Base-by-base conservation (phyloP, 1,140 invertebrate species). In the Formica exsecta region DNA sequence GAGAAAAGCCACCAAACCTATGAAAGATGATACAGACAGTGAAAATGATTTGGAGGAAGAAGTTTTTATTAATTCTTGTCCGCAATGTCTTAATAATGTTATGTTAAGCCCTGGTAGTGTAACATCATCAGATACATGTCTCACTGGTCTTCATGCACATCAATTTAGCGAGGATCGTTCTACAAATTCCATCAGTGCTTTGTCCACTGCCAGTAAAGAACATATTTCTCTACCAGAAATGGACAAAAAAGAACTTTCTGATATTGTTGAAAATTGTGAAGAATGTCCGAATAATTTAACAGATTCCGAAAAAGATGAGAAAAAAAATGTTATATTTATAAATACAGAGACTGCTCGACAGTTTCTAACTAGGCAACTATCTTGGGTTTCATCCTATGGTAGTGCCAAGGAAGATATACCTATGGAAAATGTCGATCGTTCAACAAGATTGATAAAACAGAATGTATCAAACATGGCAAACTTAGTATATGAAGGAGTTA, bases 381-480 rank as follows among this genome's bases (percentile, higher is more conserved):
- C 97, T 57, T 97, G 96, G 96, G 97, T 97, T 65, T 96, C 96
- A 1, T 97, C 96, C 54, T 95, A 95, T 73, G 92, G 94, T 22
- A 94, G 94, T 85, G 95, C 95, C 36, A 96, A 96, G 41, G 96
- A 97, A 92, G 96, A 97, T 90, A 96, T 96, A 89, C 92, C 97
- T 64, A 95, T 96, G 44, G 97, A 97, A 90, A 96, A 96, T 87
- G 96, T 96, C 25, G 96, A 97, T 90, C 96, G 96, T 93, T 96
- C 96, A 3, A 96, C 96, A 9, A 96, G 96, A 92, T 95, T 97
- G 68, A 96, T 97, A 22, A 97, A 97, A 92, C 96, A 97, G 93
- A 97, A 97, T 95, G 96, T 97, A 8, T 97, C 96, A n/a, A 97
- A 96, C 92, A 96, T 97, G 89, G 97, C 97, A 9, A 97, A 96